These are phyloP conservation scores for Ciconia nigra DNA, from an alignment of 2,797 vertebrate species.

Conservation along the genomic window DNA sequence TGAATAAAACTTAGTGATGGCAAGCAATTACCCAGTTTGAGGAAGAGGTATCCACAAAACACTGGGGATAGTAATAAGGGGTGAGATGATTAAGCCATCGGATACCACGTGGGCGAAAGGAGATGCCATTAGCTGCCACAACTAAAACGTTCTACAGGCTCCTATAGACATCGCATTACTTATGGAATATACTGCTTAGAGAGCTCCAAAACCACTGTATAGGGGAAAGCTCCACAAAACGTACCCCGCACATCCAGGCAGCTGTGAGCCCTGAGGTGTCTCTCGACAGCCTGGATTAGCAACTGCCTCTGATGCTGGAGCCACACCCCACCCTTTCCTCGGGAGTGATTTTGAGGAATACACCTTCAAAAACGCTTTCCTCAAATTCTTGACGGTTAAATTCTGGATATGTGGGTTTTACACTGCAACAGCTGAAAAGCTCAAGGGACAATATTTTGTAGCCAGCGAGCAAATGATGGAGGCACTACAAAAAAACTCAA, in stretches of 20 bases:
- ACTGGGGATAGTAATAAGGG: too few relatives aligned
- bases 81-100: not conserved
- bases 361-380: not conserved
- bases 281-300: not conserved
- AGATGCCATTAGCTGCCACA: not conserved
- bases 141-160: not conserved
- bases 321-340: too few relatives aligned
- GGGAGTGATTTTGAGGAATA: not conserved
- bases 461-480: not conserved
- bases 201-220: not conserved
- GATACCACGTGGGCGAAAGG: not conserved
- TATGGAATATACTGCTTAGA: not conserved
- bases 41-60: not conserved
- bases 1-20: not conserved
- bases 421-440: not conserved
- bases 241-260: accelerated
- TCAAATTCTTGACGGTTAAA: not conserved
- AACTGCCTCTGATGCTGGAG: too few relatives aligned
- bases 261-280: not conserved
- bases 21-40: not conserved
- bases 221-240: not conserved
- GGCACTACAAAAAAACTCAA: not conserved
- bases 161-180: accelerated
- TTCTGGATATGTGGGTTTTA: not conserved
- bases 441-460: not conserved